Evolutionary conservation across 2,113 vertebrate genomes (phyloP).

Genomic region (Cyrtonyx montezumae): DNA sequence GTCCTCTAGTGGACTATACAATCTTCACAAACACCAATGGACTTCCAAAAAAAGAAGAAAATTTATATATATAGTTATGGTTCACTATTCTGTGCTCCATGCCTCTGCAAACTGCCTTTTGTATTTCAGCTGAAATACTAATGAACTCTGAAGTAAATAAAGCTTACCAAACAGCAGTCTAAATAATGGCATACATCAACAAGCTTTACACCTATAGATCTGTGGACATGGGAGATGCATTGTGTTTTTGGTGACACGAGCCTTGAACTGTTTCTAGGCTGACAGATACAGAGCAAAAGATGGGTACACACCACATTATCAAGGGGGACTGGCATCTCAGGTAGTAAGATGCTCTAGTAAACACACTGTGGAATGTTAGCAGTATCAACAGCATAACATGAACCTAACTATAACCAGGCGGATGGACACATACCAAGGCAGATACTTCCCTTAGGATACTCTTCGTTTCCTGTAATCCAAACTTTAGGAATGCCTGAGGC

Average conservation of each 20-base stretch:
- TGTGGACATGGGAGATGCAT: not conserved
- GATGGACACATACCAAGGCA: not conserved
- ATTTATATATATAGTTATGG: not conserved
- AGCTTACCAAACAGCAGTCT: not conserved
- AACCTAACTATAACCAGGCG: not conserved
- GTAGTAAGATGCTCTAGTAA: not conserved
- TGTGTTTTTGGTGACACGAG: not conserved
- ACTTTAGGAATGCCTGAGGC: not conserved
- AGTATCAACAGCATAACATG: not conserved
- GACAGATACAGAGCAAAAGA: not conserved
- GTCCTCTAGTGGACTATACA: constrained; percentile 45
- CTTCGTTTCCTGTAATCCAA: not conserved
- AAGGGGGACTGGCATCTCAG: not conserved
- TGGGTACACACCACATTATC: not conserved
- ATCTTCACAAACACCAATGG: fast-evolving
- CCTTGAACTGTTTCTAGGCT: not conserved
- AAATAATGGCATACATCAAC: not conserved
- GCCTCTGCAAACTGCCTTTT: not conserved
- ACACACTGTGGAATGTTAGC: not conserved
- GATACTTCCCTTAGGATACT: not conserved
- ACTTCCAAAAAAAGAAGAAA: not conserved
- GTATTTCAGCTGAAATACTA: not conserved
- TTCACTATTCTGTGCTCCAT: not conserved
- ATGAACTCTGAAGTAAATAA: not conserved
- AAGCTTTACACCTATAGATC: too few relatives aligned